Conservation (phyloP, 2,113 vertebrate species). For the Strix uralensis region DNA sequence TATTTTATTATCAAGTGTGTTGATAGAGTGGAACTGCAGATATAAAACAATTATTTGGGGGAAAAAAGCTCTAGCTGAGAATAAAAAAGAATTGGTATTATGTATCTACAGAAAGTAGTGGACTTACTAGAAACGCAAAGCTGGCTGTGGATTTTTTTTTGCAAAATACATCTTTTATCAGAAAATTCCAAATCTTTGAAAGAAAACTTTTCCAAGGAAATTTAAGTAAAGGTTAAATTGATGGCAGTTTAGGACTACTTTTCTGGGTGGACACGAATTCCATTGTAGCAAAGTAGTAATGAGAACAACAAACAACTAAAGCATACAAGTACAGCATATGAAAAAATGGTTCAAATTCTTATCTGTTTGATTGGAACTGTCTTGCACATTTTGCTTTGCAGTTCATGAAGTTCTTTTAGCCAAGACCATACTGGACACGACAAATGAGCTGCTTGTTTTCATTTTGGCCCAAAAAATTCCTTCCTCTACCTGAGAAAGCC, state of each 20-base stretch:
- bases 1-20: background rate
- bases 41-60: background rate
- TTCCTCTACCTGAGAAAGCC: background rate
- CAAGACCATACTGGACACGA: too few relatives aligned
- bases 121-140: background rate
- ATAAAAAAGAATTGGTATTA: background rate
- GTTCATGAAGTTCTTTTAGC: background rate
- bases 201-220: background rate
- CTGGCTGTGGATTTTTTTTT: background rate
- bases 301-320: background rate
- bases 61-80: background rate
- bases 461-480: fast-evolving
- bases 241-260: background rate
- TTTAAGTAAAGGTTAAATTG: background rate
- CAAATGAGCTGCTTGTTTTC: background rate
- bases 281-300: background rate
- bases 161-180: background rate
- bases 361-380: background rate
- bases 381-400: background rate
- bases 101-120: background rate
- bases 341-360: background rate
- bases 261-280: background rate
- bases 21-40: background rate
- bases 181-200: background rate
- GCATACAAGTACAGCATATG: background rate